A percentile compares a stretch with the other conserved stretches of the same genome.
phyloP scores from a whole-genome alignment of 2,888 invertebrate genomes.

The Microplitis deprimator region DNA sequence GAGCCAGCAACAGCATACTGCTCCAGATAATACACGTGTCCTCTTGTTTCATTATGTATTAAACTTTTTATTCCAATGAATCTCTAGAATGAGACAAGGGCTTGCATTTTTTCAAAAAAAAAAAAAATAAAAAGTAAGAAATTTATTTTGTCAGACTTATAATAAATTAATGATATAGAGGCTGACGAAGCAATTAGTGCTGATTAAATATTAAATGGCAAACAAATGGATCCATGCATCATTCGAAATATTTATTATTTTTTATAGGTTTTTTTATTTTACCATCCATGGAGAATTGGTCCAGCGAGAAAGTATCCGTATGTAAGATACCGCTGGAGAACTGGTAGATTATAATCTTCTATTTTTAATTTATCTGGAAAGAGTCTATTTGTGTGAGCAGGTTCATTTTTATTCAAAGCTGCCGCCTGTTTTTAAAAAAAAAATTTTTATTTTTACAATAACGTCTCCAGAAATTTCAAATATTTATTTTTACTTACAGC shows the following conservation, averaged over 20 bases:
- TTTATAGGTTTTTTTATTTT: conserved; percentile 33
- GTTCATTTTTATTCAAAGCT: conserved; percentile 46
- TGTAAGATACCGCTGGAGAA: conserved; percentile 62
- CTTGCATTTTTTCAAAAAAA: background rate
- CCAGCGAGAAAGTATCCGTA: conserved; percentile 64
- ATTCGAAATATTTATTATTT: background rate
- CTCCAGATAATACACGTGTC: background rate
- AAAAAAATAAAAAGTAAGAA: background rate
- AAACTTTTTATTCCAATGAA: conserved; percentile 7
- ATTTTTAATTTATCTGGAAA: background rate
- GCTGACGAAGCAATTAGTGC: background rate
- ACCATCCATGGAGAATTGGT: conserved; percentile 64
- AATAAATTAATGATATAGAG: background rate
- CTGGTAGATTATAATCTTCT: conserved; percentile 60
- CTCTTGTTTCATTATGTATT: background rate
- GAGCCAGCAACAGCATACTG: background rate
- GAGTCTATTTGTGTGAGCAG: background rate
- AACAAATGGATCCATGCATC: conserved; percentile 4
- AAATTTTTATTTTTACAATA: background rate
- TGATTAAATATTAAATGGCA: conserved; percentile 9
- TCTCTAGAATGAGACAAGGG: conserved; percentile 21
- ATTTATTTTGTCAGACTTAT: background rate
- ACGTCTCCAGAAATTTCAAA: background rate
- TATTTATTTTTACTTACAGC: conserved; percentile 56
- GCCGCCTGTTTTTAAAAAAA: conserved; percentile 1